These are phyloP conservation scores for Nomia melanderi DNA, from an alignment of 1,140 invertebrate genomes.

Conservation along the genomic window DNA sequence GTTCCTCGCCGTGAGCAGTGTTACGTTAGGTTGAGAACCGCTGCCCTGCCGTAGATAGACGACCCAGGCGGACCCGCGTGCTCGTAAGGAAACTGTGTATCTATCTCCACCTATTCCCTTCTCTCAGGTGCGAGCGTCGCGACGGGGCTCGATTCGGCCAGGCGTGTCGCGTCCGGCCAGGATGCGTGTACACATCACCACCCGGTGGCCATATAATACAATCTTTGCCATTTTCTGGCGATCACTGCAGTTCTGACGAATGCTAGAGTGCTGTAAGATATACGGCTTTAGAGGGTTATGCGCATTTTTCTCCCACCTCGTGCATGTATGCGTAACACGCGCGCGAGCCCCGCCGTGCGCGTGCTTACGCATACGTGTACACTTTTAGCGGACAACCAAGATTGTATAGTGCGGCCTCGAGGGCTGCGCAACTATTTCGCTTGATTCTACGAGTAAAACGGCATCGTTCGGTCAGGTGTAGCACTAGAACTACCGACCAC, in stretches of 20 bases:
- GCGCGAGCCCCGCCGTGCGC: no score
- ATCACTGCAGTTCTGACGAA: conserved; percentile 74
- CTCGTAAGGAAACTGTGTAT: no score
- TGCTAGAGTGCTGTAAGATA: conserved; percentile 82
- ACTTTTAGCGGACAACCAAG: conserved; percentile 51
- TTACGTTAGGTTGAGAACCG: no score
- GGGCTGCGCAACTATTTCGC: conserved; percentile 50
- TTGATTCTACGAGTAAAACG: not conserved
- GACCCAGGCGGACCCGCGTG: no score
- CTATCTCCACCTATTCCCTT: no score
- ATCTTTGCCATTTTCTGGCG: conserved; percentile 59
- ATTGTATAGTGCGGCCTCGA: conserved; percentile 67
- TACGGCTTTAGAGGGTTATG: conserved; percentile 79
- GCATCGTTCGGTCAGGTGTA: no score
- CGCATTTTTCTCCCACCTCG: conserved; percentile 71
- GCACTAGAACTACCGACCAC: no score
- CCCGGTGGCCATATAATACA: conserved; percentile 35
- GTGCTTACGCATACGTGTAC: no score
- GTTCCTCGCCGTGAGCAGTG: no score
- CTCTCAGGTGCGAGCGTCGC: not conserved
- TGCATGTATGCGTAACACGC: not conserved
- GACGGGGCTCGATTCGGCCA: conserved; percentile 18
- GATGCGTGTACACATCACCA: conserved; percentile 33
- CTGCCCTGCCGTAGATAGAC: no score
- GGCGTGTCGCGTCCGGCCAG: not conserved